Base-by-base conservation (phyloP, 2,888 invertebrate species). In the Apoda limacodes region DNA sequence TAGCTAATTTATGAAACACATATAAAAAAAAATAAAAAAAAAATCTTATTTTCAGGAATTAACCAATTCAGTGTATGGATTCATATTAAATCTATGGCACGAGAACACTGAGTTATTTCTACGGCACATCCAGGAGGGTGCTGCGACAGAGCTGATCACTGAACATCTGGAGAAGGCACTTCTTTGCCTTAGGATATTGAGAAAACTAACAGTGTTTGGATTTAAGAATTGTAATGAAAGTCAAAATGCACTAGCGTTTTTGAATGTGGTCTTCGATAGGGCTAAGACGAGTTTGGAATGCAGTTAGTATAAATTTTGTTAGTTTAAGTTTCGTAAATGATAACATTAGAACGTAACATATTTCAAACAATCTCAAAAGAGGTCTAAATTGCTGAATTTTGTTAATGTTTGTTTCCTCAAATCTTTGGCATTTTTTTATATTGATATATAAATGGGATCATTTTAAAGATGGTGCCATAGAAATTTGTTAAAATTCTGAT, bases 201-300 rank as follows among this genome's bases (percentile, higher is more conserved):
- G 93, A 46, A 93, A 94, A 61, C 74, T 96, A 25, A 87, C 92
- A 0, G 86, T 92, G 11, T 88, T 88, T 56, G 96, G 96, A 1
- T 90, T 93, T 46, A 86, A 86, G 48, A 89, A 88, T 45, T 90
- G 90, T 1, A 88, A 90, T 34, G 85, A 88, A 48, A 88, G 86
- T 47, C 84, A 84, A 37, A 87, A 90, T 48, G 91, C 90, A 12
- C 85, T 89, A 62, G 83, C 85, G 2, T 95, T 95, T 59, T 64
- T 95, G 32, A 88, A 89, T 59, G 84, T 88, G 13, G 83, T 93
- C 20, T 93, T 94, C 60, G 88, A 90, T 37, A 78, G 90, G 30
- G 85, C 90, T 29, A 91, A 88, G 59, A 86, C 88, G 20, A 87
- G 91, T 52, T 74, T 96, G 29, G 90, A 92, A 59, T 90, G 91